Evolutionary conservation across 2,113 vertebrate genomes (phyloP), one percentile per base, ranked within the genome.

Genomic region (Nothocercus nigrocapillus): DNA sequence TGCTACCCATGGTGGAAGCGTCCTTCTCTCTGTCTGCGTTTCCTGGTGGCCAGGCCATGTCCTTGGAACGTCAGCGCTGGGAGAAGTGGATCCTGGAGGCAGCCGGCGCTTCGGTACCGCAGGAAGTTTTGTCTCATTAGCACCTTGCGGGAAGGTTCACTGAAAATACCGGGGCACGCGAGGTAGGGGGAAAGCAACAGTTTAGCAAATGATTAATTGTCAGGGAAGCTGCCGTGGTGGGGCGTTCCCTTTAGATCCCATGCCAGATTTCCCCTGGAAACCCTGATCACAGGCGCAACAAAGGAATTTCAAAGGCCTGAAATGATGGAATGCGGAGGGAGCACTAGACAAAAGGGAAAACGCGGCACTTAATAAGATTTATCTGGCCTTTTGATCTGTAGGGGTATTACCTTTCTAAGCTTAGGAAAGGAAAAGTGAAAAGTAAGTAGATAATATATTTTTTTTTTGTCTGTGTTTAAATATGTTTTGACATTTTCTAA

Each of bases 291-390:
- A 73, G 88, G 73, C 93, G 95, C 95, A 98, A 97, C 97, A 97
- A 97, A 98, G 96, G 87, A 75, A 94, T 97, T 97, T 96, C 95
- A 95, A 97, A 97, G 94, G 92, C 30, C 90, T 93, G 92, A 94
- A 95, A 80, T 96, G 96, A 98, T 97, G 95, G 95, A 97, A 96
- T 94, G 72, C 96, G 82, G 87, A 96, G 96, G 97, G 94, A 97
- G 88, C 45, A 88, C 88, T 83, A 94, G 95, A 97, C 96, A 97
- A 96, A 97, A 96, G 91, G 68, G 93, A 96, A 94, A 96, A 96
- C 45, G 70, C 87, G 70, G 73, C 97, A 79, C 91, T 97, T 98
- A 95, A 51, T 97, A 97, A 97, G 93, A 96, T 97, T 98, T 97
- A 98, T 97, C 91, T 96, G 62, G 70, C 82, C 75, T 95, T 97